Evolutionary conservation across 2,797 vertebrate species (phyloP), one percentile per base, ranked within the genome.

Genomic region (Dendrocincla tyrannina): DNA sequence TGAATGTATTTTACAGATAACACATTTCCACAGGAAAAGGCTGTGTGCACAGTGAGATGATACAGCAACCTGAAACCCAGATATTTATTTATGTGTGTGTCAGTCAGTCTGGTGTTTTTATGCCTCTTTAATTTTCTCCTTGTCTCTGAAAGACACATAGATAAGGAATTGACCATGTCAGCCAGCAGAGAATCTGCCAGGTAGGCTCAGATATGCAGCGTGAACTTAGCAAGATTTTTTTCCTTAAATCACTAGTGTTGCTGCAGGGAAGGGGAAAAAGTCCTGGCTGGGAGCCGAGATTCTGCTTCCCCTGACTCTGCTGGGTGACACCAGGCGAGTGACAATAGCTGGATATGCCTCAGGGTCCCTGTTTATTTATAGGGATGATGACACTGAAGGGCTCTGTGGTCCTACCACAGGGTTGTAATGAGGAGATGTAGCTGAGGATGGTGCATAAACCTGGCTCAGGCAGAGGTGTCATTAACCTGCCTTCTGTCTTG

Each of bases 71-170:
- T 2, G 0, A 41, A 91, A 74, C 68, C 33, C 67, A 89, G 77
- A 62, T 84, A 18, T 79, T 93, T 86, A 84, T 67, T 87, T 78
- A n/a, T 0, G 19, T 63, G 28, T 18, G 0, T 56, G 67, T 69
- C 70, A 58, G 17, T 87, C 69, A 44, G 2, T 39, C 47, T 67
- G 74, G 32, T 83, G 81, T 0, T 85, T 89, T 64, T 83, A 55
- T 53, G 58, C 42, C 82, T 69, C 72, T 90, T 73, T 75, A 91
- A 81, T 95, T 91, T 93, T 90, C 67, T 87, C 17, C 35, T 84
- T 73, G 68, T 67, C 64, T 89, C 60, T 91, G 78, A 92, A 94
- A 94, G 78, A 50, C 42, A 14, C 17, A 22, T 4, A 82, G 90
- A 92, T 85, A 82, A 91, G 49, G 72, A 91, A 87, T 50, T 85